Evolutionary conservation across 2,113 vertebrate genomes (phyloP), one percentile per base, ranked within the genome.

Genomic region (Saguinus imperator): DNA sequence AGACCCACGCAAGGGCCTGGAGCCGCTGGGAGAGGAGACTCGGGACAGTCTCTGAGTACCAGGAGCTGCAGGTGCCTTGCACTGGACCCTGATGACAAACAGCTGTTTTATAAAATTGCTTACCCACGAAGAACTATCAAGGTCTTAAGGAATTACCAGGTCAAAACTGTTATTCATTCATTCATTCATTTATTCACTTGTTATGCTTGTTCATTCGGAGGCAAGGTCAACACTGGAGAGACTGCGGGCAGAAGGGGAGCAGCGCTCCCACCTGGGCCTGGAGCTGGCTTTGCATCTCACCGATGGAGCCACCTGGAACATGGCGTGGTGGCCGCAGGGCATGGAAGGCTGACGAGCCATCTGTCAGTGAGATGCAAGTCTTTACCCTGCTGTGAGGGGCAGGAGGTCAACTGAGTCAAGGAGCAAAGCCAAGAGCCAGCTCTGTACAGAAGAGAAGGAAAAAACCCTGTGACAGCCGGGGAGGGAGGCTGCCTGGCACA

Each of bases 271-370:
- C 12, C 50, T 55, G 9, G 45, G 17, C 68, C 16, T 37, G 21
- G 21, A 23, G n/a, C n/a, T 13, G 11, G 55, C 32, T 20, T n/a
- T 10, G 23, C 3, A 0, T 25, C 86, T 21, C 8, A 5, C 37
- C 1, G n/a, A 12, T 2, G 1, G 27, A 12, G 23, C 29, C 0
- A 9, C 1, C 13, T 1, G 50, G 73, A 50, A 9, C 21, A 5
- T 1, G 0, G 52, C n/a, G 0, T 0, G 29, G 75, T 0, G 23
- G 66, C 43, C 73, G 73, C 0, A 0, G 55, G 35, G 45, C 4
- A 20, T 6, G 20, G 4, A 0, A 5, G 29, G 13, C 61, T 3
- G 1, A 7, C 6, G 6, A 16, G 40, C 23, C 23, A 12, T 13
- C 66, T 68, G 66, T 66, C 29, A 66, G 29, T 68, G 66, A 64